Evolutionary conservation across 2,888 invertebrate species (phyloP).

Genomic region (Chalcosyrphus nemorum): DNA sequence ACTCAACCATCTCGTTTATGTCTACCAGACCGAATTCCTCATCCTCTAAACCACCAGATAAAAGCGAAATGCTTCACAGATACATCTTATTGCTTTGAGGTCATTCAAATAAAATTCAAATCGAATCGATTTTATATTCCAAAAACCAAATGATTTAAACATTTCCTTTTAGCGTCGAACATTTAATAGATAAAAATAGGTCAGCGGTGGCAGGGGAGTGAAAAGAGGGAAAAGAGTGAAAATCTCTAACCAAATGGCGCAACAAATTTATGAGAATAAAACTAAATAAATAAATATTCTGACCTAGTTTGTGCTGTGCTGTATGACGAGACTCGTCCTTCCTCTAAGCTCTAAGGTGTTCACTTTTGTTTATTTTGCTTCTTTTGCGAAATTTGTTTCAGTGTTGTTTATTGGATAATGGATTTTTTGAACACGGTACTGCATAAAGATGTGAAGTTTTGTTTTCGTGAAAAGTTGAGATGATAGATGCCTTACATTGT

Average conservation of each 20-base stretch:
- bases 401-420: conserved; percentile 9
- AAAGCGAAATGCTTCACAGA: background rate
- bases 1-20: too few species aligned
- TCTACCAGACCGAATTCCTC: background rate
- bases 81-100: conserved; percentile 18
- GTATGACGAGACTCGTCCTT: background rate
- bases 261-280: conserved; percentile 32
- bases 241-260: conserved; percentile 17
- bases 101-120: conserved; percentile 21
- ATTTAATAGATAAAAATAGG: background rate
- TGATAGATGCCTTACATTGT: too few species aligned
- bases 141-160: background rate
- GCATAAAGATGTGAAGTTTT: background rate
- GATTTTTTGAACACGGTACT: background rate
- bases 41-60: background rate
- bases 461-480: too few species aligned
- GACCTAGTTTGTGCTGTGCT: conserved; percentile 13
- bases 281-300: conserved; percentile 36
- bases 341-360: background rate
- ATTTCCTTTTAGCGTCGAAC: background rate
- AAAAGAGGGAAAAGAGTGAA: background rate
- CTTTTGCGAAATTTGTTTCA: background rate
- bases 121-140: conserved; percentile 25
- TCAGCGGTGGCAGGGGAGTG: background rate
- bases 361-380: background rate